A percentile compares a stretch with the other conserved stretches of the same genome.
phyloP scores from a whole-genome alignment of 2,888 invertebrate genomes.

The Linyphia triangularis region DNA sequence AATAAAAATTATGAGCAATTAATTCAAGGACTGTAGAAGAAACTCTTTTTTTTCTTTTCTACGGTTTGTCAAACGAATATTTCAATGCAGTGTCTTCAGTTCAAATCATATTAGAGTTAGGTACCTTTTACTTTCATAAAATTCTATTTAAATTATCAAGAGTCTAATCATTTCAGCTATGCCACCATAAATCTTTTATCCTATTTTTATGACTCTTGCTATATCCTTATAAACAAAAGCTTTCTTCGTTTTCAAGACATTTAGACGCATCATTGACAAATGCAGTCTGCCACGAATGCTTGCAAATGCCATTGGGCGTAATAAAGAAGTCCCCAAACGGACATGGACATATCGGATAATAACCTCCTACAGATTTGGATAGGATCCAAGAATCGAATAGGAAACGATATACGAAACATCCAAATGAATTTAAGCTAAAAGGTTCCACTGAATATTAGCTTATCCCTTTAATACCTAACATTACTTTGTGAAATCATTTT shows the following conservation, averaged over 20 bases:
- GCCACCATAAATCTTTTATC: no score
- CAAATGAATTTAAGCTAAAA: slow-evolving; percentile 68
- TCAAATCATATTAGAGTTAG: no score
- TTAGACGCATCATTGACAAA: slow-evolving; percentile 17
- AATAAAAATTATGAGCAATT: no score
- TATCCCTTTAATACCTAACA: not conserved
- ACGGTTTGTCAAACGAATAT: no score
- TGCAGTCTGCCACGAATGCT: not conserved
- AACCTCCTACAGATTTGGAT: slow-evolving; percentile 57
- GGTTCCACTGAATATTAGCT: slow-evolving; percentile 51
- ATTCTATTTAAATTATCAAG: no score
- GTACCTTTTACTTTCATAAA: no score
- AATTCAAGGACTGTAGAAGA: no score
- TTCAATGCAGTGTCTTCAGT: no score
- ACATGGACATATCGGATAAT: slow-evolving; percentile 45
- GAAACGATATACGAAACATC: slow-evolving; percentile 20
- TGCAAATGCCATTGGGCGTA: slow-evolving; percentile 21
- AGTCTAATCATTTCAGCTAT: no score
- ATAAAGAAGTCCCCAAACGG: slow-evolving; percentile 58
- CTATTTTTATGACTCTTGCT: not conserved
- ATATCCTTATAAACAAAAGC: not conserved
- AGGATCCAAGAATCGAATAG: slow-evolving; percentile 22
- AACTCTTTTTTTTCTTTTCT: no score
- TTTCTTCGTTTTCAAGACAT: not conserved
- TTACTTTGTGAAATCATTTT: slow-evolving; percentile 35